Evolutionary conservation across 2,888 invertebrate species (phyloP), one percentile per base, ranked within the genome.

Genomic region (Neoaliturus tenellus): DNA sequence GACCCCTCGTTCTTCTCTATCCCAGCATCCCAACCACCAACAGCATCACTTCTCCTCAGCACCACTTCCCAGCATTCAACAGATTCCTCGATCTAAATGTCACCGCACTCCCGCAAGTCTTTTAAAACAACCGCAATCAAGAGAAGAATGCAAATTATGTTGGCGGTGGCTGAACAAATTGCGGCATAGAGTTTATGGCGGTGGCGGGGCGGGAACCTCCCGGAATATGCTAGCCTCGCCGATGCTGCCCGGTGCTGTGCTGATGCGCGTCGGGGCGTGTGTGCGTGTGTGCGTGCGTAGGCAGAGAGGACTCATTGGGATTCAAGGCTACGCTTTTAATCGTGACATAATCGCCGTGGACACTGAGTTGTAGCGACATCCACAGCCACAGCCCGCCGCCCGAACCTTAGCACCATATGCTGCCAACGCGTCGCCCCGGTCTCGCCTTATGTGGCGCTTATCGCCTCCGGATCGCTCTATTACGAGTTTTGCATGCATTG

Each of bases 321-420:
- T 71, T 71, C 71, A 71, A 71, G 71, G 71, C 71, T 71, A 39
- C 71, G 39, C 39, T 71, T 71, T 71, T 71, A 71, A 39, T 71
- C 71, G 71, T 71, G 71, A 71, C 71, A 71, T 71, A 71, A 71
- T 39, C 71, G 71, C 31, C 4, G 71, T n/a, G 35, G 71, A 71
- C 71, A 33, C 8, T 71, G 71, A 71, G 71, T 39, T 71, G 39
- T 39, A 39, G 17, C 4, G 62, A 28, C 62, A 3, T n/a, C n/a
- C n/a, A n/a, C n/a, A n/a, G n/a, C n/a, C n/a, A n/a, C n/a, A n/a
- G 41, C 14, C 41, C n/a, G 17, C n/a, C 51, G 51, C 51, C 51
- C 51, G 51, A 10, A n/a, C 51, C 51, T n/a, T 12, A 39, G 12
- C 39, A 39, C 39, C 39, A 39, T 12, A 39, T 12, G 39, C 39